These are phyloP conservation scores for Cliona cf. orientalis DNA, from an alignment of 37 sponge, comb jelly and placozoan genomes.

Conservation along the genomic window DNA sequence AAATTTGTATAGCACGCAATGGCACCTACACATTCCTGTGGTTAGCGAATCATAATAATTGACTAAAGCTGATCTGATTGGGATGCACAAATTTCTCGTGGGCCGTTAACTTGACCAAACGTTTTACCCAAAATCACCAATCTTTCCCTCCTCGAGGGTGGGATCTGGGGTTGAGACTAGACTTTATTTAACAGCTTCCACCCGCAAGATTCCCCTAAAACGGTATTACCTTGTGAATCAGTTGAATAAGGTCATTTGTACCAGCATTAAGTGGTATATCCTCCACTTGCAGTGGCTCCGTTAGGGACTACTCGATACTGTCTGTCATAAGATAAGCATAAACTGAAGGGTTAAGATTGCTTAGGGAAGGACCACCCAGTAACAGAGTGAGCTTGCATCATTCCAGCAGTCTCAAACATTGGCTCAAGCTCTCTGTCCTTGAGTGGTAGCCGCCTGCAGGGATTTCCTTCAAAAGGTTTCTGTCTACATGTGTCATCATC, in stretches of 20 bases:
- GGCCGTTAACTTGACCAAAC: too few relatives aligned
- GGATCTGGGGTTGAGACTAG: too few relatives aligned
- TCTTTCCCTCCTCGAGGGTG: too few relatives aligned
- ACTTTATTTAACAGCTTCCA: too few relatives aligned
- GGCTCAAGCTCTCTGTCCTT: neutral
- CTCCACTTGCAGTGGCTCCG: neutral
- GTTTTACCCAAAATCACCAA: too few relatives aligned
- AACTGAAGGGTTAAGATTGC: neutral
- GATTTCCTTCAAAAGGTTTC: neutral
- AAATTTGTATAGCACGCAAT: too few relatives aligned
- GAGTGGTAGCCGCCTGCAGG: neutral
- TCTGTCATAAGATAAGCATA: neutral
- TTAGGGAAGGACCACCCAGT: slow-evolving; percentile 4
- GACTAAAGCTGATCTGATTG: too few relatives aligned
- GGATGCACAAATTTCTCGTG: too few relatives aligned
- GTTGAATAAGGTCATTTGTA: neutral
- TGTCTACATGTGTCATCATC: neutral
- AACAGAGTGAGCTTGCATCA: neutral
- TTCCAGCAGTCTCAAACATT: neutral
- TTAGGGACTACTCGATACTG: neutral
- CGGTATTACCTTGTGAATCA: neutral
- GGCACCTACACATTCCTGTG: too few relatives aligned
- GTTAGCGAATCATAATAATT: too few relatives aligned
- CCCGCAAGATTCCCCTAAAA: too few relatives aligned
- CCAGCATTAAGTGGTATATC: slow-evolving; percentile 7